Conservation (phyloP, 2,888 invertebrate genomes). For the Eledona agricola region DNA sequence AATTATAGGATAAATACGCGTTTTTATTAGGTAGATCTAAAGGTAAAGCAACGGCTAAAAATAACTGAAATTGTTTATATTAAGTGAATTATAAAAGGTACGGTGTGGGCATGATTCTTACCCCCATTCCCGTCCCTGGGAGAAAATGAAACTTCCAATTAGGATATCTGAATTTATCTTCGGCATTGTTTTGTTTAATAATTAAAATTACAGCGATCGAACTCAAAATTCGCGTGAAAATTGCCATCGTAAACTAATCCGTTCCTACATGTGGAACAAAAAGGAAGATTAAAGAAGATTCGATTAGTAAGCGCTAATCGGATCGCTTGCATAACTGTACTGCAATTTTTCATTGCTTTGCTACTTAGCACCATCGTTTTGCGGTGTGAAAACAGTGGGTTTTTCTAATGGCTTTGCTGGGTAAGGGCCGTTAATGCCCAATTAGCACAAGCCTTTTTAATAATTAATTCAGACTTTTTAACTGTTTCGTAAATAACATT, state of each 20-base stretch:
- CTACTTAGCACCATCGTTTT: slow-evolving; percentile 10
- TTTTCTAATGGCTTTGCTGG: slow-evolving; percentile 19
- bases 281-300: slow-evolving; percentile 12
- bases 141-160: slow-evolving; percentile 45
- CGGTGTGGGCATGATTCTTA: too few relatives aligned
- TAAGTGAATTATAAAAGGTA: too few relatives aligned
- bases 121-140: slow-evolving; percentile 43
- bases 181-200: slow-evolving; percentile 4
- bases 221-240: slow-evolving; percentile 4
- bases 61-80: slow-evolving; percentile 68
- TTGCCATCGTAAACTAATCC: slow-evolving; percentile 13
- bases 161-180: slow-evolving; percentile 25
- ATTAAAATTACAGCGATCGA: slow-evolving; percentile 2
- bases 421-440: slow-evolving; percentile 17
- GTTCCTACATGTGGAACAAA: slow-evolving; percentile 12
- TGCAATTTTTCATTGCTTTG: slow-evolving; percentile 9
- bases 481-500: slow-evolving; percentile 1
- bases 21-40: slow-evolving; percentile 74
- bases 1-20: slow-evolving; percentile 78
- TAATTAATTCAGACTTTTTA: slow-evolving; percentile 2
- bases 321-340: slow-evolving; percentile 34
- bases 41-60: slow-evolving; percentile 76
- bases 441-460: neutral
- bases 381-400: neutral
- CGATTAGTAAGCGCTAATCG: slow-evolving; percentile 19